Evolutionary conservation across 1,140 invertebrate genomes (phyloP).

Genomic region (Dinothrombium tinctorium): DNA sequence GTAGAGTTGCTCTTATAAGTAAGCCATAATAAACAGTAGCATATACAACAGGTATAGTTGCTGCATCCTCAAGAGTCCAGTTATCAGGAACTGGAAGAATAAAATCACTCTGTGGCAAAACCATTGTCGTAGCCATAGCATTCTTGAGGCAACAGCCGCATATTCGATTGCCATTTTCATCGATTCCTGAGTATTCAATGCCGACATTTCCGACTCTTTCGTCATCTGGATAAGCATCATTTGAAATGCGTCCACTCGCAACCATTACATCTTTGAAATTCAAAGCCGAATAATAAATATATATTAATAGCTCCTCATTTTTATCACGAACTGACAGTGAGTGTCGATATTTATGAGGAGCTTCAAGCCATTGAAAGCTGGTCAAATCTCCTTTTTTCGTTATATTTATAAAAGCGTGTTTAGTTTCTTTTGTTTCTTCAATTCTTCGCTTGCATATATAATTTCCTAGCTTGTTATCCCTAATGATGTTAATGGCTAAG

Average conservation of each 20-base stretch:
- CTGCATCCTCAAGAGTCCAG: conserved; percentile 73
- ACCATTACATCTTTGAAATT: conserved; percentile 93
- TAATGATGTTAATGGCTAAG: conserved; percentile 54
- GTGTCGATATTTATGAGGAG: conserved; percentile 20
- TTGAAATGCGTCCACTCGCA: background rate
- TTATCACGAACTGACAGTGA: too few species aligned
- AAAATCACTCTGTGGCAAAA: conserved; percentile 47
- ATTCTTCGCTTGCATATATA: conserved; percentile 35
- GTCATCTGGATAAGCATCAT: background rate
- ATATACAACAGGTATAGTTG: conserved; percentile 83
- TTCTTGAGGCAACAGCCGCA: conserved; percentile 78
- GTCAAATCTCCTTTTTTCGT: conserved; percentile 60
- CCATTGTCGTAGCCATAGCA: conserved; percentile 62
- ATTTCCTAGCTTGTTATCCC: conserved; percentile 37
- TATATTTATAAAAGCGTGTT: conserved; percentile 51
- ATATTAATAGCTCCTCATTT: conserved; percentile 23
- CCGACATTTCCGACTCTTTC: too few species aligned
- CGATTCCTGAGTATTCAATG: conserved; percentile 61
- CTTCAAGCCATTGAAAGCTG: conserved; percentile 59
- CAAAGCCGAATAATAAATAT: conserved; percentile 59
- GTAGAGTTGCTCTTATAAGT: conserved; percentile 53
- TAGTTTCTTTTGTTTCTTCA: background rate
- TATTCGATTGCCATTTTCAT: conserved; percentile 41
- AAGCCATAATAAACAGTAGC: conserved; percentile 70
- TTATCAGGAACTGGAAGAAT: conserved; percentile 63